phyloP scores from a whole-genome alignment of 2,888 invertebrate genomes.

The Operophtera brumata region DNA sequence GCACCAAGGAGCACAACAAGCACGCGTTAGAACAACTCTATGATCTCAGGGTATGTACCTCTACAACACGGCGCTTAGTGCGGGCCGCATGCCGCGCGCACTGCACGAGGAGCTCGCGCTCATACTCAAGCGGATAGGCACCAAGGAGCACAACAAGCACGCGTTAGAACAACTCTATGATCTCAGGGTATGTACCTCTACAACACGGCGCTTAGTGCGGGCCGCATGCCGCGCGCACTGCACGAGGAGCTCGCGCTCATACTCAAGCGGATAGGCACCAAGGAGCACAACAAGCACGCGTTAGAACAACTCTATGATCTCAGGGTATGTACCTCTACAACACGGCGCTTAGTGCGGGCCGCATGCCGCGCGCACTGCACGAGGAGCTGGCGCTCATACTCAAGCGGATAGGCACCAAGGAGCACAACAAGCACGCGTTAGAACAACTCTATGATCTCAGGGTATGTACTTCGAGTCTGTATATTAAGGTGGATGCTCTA shows the following conservation, averaged over 20 bases:
- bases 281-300: slow-evolving; percentile 92
- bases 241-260: slow-evolving; percentile 94
- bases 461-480: slow-evolving; percentile 20
- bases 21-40: slow-evolving; percentile 91
- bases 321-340: slow-evolving; percentile 45
- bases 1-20: slow-evolving; percentile 91
- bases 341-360: slow-evolving; percentile 50
- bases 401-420: slow-evolving; percentile 93
- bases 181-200: slow-evolving; percentile 43
- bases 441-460: slow-evolving; percentile 86
- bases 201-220: slow-evolving; percentile 57
- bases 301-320: slow-evolving; percentile 88
- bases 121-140: slow-evolving; percentile 95
- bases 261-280: slow-evolving; percentile 93
- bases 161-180: slow-evolving; percentile 91
- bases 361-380: slow-evolving; percentile 89
- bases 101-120: slow-evolving; percentile 93
- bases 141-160: slow-evolving; percentile 90
- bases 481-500: too few species aligned
- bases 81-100: slow-evolving; percentile 83
- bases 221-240: slow-evolving; percentile 86
- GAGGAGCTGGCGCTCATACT: slow-evolving; percentile 94
- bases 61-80: slow-evolving; percentile 55
- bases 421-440: slow-evolving; percentile 91
- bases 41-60: slow-evolving; percentile 67